Evolutionary conservation across 2,888 invertebrate genomes (phyloP), one percentile per base, ranked within the genome.

Genomic region (Scaptomyza tumidula): DNA sequence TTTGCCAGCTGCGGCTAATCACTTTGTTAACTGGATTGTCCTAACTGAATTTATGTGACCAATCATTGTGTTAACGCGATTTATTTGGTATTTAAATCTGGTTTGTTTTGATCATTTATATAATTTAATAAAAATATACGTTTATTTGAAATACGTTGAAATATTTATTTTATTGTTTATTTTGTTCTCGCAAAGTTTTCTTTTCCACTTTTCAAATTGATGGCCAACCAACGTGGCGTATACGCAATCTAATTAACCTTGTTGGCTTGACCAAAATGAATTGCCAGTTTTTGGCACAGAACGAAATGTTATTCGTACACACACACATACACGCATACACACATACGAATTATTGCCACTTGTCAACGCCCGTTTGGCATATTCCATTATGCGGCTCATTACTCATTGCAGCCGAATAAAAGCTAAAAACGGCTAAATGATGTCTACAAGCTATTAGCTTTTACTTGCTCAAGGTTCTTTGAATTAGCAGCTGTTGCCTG

Each of bases 361-460:
- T 80, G 80, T 80, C 84, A 76, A 80, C 86, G 83, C 65, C 69
- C 83, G 86, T 79, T 86, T 82, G 80, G 63, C 80, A 70, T 68
- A 82, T 88, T 86, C 86, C 81, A 82, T 88, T 88, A 88, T 82
- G 56, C 61, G 59, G 80, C 88, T 67, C 81, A 82, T 82, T 86
- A 89, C 59, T 89, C 85, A 89, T 71, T 61, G 66, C 57, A 27
- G 63, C 49, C 61, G 44, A 59, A 5, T 11, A 19, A 14, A n/a
- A 31, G 46, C 43, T 45, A 70, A 50, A 29, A 57, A 56, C 48
- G 29, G 29, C 29, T 5, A 29, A 53, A 39, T n/a, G n/a, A n/a
- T n/a, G n/a, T n/a, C n/a, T n/a, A n/a, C n/a, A n/a, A n/a, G 59
- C 55, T 74, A 58, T 71, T 75, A 43, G 73, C 63, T 75, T 66